Percentiles rank a stretch among this genome's conserved stretches.
Evolutionary conservation across 2,888 invertebrate genomes (phyloP).

Genomic region (Lysandra coridon): DNA sequence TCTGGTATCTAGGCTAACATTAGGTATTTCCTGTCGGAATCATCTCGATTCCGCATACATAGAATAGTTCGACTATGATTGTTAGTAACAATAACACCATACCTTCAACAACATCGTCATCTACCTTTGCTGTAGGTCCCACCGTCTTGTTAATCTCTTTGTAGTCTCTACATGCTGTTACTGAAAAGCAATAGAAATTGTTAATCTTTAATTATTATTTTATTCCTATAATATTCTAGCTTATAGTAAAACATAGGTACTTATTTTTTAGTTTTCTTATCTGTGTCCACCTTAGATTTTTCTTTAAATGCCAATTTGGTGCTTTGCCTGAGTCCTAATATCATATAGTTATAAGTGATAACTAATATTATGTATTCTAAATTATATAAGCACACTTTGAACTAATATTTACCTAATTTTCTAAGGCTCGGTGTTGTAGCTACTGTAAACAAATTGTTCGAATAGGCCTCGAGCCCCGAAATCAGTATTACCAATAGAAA

Average conservation of each 20-base stretch:
- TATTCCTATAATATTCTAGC: too few relatives aligned
- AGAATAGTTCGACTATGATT: too few relatives aligned
- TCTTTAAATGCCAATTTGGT: too few relatives aligned
- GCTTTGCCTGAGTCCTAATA: too few relatives aligned
- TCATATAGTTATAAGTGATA: too few relatives aligned
- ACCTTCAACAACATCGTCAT: neutral
- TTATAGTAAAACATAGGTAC: too few relatives aligned
- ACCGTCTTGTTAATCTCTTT: neutral
- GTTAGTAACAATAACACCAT: neutral
- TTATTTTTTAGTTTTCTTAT: too few relatives aligned
- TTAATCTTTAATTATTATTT: neutral
- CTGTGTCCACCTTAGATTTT: too few relatives aligned
- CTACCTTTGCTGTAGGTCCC: neutral
- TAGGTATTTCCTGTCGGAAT: too few relatives aligned
- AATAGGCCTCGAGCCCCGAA: neutral
- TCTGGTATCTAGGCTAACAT: too few relatives aligned
- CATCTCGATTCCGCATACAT: too few relatives aligned
- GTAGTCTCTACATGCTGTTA: slow-evolving; percentile 3
- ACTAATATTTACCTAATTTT: neutral
- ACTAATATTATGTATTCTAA: too few relatives aligned
- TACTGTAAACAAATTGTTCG: slow-evolving; percentile 3
- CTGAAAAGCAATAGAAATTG: neutral
- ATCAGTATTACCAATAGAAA: neutral
- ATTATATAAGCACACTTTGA: neutral
- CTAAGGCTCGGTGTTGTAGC: slow-evolving; percentile 6